Base-by-base conservation (phyloP, 2,888 invertebrate genomes). In the Bellardia bayeri region DNA sequence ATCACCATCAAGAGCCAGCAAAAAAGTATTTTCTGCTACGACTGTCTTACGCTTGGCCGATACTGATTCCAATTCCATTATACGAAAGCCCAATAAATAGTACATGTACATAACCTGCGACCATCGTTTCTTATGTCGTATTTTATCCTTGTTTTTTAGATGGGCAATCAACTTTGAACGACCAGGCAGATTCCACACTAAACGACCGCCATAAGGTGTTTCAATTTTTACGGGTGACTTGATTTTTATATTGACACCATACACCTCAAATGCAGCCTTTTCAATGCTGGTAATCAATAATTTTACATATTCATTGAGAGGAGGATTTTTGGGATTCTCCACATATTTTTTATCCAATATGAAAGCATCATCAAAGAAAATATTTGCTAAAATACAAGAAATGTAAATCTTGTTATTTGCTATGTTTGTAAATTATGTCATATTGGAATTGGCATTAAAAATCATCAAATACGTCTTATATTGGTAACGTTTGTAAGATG, bases 101-200 rank as follows among this genome's bases (percentile, higher is more conserved):
- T 98, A 98, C 98, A 98, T 98, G 94, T 98, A 98, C 98, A 98
- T 98, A 11, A 97, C 97, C 95, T 98, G 98, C 71, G 98, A 98
- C 98, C 98, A 98, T 85, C 98, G 95, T 93, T 98, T 98, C 92
- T 97, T 96, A 91, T 97, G 96, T 51, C 98, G 95, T 76, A 98
- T 98, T 92, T 97, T 97, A 30, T 96, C 95, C 91, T 97, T 98
- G 93, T 98, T 98, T 92, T 98, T 98, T 84, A 98, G 94, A 92
- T 98, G 98, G 9, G 96, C 97, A 88, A 97, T 96, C 94, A 98
- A 94, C 92, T 96, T 96, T 33, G 97, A 98, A 90, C 96, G 96
- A 0, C 98, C 98, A 0, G 98, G 98, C 80, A 98, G 93, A 0
- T 95, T 96, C 97, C 98, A 98, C 1, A 96, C 96, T 58, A 98